A percentile compares a stretch with the other conserved stretches of the same genome.
phyloP scores from a whole-genome alignment of 1,140 invertebrate genomes.

The Brachionus rotundiformis region DNA sequence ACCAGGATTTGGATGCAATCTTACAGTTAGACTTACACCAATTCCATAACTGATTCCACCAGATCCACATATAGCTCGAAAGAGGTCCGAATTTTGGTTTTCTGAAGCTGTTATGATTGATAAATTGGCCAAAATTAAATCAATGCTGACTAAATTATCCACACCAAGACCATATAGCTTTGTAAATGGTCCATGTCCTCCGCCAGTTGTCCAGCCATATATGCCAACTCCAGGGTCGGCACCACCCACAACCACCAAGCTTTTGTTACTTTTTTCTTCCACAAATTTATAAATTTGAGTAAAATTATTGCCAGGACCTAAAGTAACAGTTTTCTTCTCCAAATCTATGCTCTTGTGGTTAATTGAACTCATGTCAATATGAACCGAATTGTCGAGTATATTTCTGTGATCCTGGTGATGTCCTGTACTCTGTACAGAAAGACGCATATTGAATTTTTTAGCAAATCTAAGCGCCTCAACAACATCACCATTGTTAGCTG shows the following conservation, averaged over 20 bases:
- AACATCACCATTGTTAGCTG: not conserved
- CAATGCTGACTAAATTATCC: constrained; percentile 55
- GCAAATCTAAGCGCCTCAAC: constrained; percentile 2
- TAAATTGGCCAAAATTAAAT: constrained; percentile 54
- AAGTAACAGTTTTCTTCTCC: not conserved
- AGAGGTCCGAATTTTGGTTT: constrained; percentile 54
- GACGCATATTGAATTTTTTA: constrained; percentile 8
- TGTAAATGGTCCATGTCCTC: constrained; percentile 56
- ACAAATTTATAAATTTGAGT: constrained; percentile 35
- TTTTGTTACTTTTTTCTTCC: constrained; percentile 53
- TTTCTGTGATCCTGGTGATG: not conserved
- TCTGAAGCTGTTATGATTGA: not conserved
- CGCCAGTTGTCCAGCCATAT: constrained; percentile 56
- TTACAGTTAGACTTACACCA: constrained; percentile 53
- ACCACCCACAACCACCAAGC: constrained; percentile 53
- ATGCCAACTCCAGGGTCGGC: constrained; percentile 54
- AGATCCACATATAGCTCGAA: constrained; percentile 57
- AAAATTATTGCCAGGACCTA: constrained; percentile 26
- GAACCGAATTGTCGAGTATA: constrained; percentile 16
- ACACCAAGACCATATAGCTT: constrained; percentile 56
- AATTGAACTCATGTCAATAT: constrained; percentile 30
- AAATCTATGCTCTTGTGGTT: constrained; percentile 12
- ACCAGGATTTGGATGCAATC: constrained; percentile 53
- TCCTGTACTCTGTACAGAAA: not conserved
- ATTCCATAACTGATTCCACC: constrained; percentile 57